Base-by-base conservation (phyloP, 2,797 vertebrate species). In the Phoeniculus purpureus region DNA sequence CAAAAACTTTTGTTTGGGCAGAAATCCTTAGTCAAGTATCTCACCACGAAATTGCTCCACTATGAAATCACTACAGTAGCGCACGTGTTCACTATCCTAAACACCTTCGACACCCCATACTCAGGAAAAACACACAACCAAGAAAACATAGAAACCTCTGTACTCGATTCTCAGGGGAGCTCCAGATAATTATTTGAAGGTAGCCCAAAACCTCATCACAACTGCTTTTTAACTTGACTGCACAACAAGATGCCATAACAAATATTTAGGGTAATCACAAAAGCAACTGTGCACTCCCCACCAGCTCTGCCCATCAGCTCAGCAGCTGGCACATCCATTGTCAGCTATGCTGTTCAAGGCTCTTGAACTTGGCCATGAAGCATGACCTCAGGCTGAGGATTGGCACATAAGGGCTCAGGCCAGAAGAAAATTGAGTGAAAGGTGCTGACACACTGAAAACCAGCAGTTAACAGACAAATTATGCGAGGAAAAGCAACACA, bases 321-420 rank as follows among this genome's bases (percentile, higher is more conserved):
- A 37, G 43, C 60, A 90, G 75, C 90, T 89, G 85, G 47, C 43
- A 81, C 85, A 92, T 34, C 32, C 66, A 64, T 15, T 66, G 52
- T 31, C 79, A 81, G 78, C 85, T 56, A 22, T n/a, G 62, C 85
- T 76, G 75, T 75, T 75, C 62, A 37, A 60, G 80, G 80, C 58
- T 68, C 88, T 94, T 87, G 47, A 62, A 86, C n/a, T 62, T 62
- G 83, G 85, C 60, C 68, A n/a, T 48, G 50, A 89, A 89, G 48
- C 19, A 43, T 75, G 40, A 62, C 23, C 81, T 25, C 6, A 26
- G 32, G 47, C 48, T 82, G 72, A 85, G 80, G 70, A 50, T 51
- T 77, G 86, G 90, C 78, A 87, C 37, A 5, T 9, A 68, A 58
- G 3, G n/a, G 34, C 65, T 48, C 29, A 29, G 37, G 47, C 58